Evolutionary conservation across 2,888 invertebrate genomes (phyloP), one percentile per base, ranked within the genome.

Genomic region (Fissipunctia ypsillon): DNA sequence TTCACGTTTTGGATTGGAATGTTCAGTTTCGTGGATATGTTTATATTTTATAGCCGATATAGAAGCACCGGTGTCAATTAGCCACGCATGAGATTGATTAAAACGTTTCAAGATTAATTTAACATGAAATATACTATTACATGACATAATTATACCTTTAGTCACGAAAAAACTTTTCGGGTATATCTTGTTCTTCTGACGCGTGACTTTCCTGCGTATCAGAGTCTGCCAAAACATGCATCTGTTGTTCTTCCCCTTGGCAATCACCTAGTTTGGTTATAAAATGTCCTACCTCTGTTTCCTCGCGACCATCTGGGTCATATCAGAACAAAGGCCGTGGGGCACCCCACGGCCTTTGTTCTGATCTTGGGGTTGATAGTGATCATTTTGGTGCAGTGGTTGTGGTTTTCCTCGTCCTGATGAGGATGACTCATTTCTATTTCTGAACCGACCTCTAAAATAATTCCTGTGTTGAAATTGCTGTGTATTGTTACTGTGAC

Each of bases 11-110:
- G 43, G 43, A 63, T 57, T 7, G 67, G 57, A 43, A 76, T 43
- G 5, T 73, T 73, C 4, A 41, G 22, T n/a, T 5, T 76, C 31
- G 5, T 14, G 2, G 0, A 68, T 5, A 38, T 61, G 45, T 54
- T 60, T 25, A 65, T 73, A 60, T 28, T 69, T 69, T 2, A 73
- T 10, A 5, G 31, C 73, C 0, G 69, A 73, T 1, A 76, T 65
- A 0, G 73, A 48, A 1, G 69, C 69, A 6, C 76, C 65, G 2
- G 68, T 69, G 7, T 68, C 64, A 59, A 76, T n/a, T 54, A 75
- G 57, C 43, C 38, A 68, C 0, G 54, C 12, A 38, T 68, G 28
- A 45, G n/a, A 10, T 35, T 5, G 25, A 25, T 6, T 52, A 25
- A 14, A n/a, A n/a, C 14, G 35, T 72, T 72, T 14, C 10, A 22